Base-by-base conservation (phyloP, 2,797 vertebrate species). In the Neolamprologus multifasciatus region DNA sequence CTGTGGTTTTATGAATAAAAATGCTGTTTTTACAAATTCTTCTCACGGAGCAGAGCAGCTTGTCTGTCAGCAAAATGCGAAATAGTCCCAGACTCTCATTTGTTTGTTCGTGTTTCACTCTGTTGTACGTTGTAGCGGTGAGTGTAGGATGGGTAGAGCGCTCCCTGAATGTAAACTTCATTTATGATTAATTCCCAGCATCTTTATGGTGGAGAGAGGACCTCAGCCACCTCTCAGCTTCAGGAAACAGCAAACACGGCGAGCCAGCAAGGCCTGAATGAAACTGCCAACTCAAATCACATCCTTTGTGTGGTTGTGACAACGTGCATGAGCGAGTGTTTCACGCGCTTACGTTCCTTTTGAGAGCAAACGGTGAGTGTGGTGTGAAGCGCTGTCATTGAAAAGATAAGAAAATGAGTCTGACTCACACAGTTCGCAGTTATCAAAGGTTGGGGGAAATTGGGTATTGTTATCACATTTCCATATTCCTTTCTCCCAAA, bases 61-160 rank as follows among this genome's bases (percentile, higher is more conserved):
- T 1, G 31, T 0, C 0, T n/a, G 16, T 62, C 17, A 33, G 57
- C 29, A 62, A 33, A 62, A 38, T 13, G 19, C 1, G 3, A 40
- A 38, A 21, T 13, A 38, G 33, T 38, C 33, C 0, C 62, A 67
- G n/a, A 21, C 3, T n/a, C 4, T 67, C 5, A 38, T 67, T 2
- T 0, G 7, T 38, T 40, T 21, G 11, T 5, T 38, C 0, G 0
- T 1, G 12, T 69, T 9, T 23, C 36, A 7, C n/a, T 43, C 38
- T 9, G n/a, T 9, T 16, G 36, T 40, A 21, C 12, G 5, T 11
- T 67, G 36, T 14, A n/a, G 17, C 0, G 36, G 36, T 9, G 4
- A 26, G 8, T 6, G 2, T 40, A 14, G 12, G 12, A 14, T 10
- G n/a, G 36, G 21, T 2, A 14, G 12, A 40, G n/a, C 9, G 5